Evolutionary conservation across 1,140 invertebrate species (phyloP), one percentile per base, ranked within the genome.

Genomic region (Colletes latitarsis): DNA sequence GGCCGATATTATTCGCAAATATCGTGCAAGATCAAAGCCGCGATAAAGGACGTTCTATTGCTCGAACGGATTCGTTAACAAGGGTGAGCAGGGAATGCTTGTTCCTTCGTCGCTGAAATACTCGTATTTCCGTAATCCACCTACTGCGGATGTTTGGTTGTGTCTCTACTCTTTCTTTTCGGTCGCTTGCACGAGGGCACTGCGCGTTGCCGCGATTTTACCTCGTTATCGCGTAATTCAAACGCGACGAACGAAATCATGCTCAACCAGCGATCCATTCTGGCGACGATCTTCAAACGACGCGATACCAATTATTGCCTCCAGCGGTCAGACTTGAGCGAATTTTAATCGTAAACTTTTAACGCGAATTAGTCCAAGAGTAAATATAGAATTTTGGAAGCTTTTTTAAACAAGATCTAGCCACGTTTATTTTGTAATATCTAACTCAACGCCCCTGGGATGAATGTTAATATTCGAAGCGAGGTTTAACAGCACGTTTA

Each of bases 1-100:
- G 60, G 74, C 64, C 80, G 76, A 86, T 85, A 82, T 86, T 86
- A 82, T 85, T 85, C 81, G 75, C 70, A 75, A 85, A 86, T 82
- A 86, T 85, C 77, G 68, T 67, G n/a, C 46, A 67, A 86, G 83
- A 86, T 86, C 85, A 86, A 86, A 86, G 85, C 83, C 57, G 63
- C 57, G 81, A 66, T 85, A 78, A 85, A 86, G 85, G 81, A 82
- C 79, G 57, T 85, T 85, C 80, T 80, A 72, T 85, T 85, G 81
- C 80, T 82, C 58, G 85, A 86, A 76, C 76, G 52, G 68, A 55
- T 86, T 85, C 72, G 81, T 85, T 86, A 86, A 85, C 63, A 73
- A 75, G 71, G 79, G 62, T 72, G 80, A 66, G 72, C 60, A n/a
- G 55, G 39, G 57, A 17, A 70, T 74, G 21, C 74, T 39, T 12